Evolutionary conservation across 2,113 vertebrate species (phyloP), one percentile per base, ranked within the genome.

Genomic region (Mormyrus iriodes): DNA sequence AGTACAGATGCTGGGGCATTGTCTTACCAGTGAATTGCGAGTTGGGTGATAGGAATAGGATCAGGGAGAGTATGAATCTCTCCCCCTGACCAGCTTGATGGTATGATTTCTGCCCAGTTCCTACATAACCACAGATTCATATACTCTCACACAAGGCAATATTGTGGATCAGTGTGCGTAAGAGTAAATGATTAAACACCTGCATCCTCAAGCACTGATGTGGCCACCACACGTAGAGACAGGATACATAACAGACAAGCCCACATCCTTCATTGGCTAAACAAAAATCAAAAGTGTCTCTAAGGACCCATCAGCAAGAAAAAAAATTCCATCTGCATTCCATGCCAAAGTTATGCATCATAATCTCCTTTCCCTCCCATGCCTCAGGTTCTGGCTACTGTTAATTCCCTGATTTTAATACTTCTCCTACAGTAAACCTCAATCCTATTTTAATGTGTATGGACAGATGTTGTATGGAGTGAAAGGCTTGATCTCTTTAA

Each of bases 31-130:
- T 88, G 91, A 90, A 53, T 53, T 53, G 52, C n/a, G 55, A 58
- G 21, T 58, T 82, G 91, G 91, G 91, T 90, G 90, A 91, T 88
- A 88, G 84, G 83, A 35, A 89, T 52, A 73, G 91, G 91, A 87
- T 91, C 90, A 90, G 79, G 42, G 85, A 49, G 17, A 79, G 35
- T 21, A 13, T 83, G 79, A 83, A 24, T 21, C 24, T 61, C 55
- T 61, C 21, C 55, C 55, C 21, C 55, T 7, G 21, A 8, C 55
- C 55, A 61, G 31, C 12, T 2, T 15, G 27, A 73, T 35, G 65
- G 4, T 73, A 35, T 73, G 27, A 35, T 35, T 31, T 1, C 27
- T 73, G 65, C 31, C 13, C 65, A 73, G 3, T 13, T 35, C 65
- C 65, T 73, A 58, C 55, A 58, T 24, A 58, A 58, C 6, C 51